A percentile compares a stretch with the other conserved stretches of the same genome.
phyloP scores from a whole-genome alignment of 2,113 vertebrate genomes.

The Brachyhypopomus occidentalis region DNA sequence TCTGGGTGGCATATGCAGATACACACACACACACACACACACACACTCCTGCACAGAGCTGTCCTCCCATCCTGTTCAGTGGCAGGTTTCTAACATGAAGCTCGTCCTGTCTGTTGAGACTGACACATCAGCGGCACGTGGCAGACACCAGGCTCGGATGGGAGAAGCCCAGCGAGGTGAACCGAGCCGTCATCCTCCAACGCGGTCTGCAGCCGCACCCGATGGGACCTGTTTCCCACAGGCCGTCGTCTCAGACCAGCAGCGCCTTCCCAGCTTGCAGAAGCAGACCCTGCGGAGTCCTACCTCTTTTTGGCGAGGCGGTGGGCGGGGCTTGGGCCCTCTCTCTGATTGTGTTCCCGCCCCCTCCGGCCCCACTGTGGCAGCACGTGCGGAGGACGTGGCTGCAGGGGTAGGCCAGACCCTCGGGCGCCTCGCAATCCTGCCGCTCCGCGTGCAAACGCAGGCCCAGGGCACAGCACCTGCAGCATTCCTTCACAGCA shows the following conservation, averaged over 20 bases:
- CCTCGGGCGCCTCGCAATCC: conserved; percentile 79
- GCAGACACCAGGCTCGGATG: neutral
- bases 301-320: conserved; percentile 78
- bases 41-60: neutral
- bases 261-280: neutral
- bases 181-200: neutral
- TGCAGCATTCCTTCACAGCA: conserved; percentile 87
- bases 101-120: neutral
- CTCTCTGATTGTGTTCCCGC: conserved; percentile 71
- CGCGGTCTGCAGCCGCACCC: neutral
- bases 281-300: too few species aligned
- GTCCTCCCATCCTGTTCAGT: neutral
- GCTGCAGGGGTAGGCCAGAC: conserved; percentile 86
- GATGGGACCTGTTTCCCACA: neutral
- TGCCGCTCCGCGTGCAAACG: conserved; percentile 74
- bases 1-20: neutral
- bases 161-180: neutral
- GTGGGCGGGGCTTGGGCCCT: conserved; percentile 73
- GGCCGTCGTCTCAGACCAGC: neutral
- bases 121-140: neutral
- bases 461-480: conserved; percentile 88
- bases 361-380: conserved; percentile 70
- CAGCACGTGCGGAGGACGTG: conserved; percentile 88
- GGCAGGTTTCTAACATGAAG: neutral
- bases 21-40: neutral